Conservation (phyloP, 2,797 vertebrate species). For the Platyrinchus mystaceus region DNA sequence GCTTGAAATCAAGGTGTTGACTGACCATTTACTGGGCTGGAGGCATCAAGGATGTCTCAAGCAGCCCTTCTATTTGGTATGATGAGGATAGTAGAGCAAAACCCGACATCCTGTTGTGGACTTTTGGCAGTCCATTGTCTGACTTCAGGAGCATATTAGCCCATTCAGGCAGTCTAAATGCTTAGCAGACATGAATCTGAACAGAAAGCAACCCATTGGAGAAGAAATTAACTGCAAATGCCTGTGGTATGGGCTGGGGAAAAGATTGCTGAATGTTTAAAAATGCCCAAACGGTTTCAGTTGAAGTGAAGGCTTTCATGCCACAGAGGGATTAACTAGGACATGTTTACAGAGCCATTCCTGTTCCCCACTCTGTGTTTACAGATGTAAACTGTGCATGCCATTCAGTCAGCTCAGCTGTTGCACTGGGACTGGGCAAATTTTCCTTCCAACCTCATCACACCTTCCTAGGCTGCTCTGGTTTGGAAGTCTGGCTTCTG, state of each 20-base stretch:
- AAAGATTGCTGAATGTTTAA: slow-evolving; percentile 35
- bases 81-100: not conserved
- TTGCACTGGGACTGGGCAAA: not conserved
- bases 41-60: not conserved
- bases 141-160: not conserved
- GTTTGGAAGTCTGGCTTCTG: slow-evolving; percentile 55
- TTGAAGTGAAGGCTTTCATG: slow-evolving; percentile 22
- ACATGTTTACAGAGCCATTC: slow-evolving; percentile 41
- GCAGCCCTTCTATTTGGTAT: not conserved
- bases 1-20: not conserved
- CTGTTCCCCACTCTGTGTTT: slow-evolving; percentile 55
- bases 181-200: not conserved
- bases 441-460: slow-evolving; percentile 63
- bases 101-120: not conserved
- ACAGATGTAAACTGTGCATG: slow-evolving; percentile 38
- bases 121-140: not conserved
- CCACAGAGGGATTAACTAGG: slow-evolving; percentile 23
- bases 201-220: not conserved
- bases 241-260: not conserved
- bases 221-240: slow-evolving; percentile 1
- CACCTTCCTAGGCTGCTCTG: slow-evolving; percentile 31
- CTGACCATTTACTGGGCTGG: not conserved
- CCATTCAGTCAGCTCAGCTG: slow-evolving; percentile 51
- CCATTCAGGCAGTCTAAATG: not conserved
- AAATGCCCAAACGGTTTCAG: slow-evolving; percentile 43